These are phyloP conservation scores for Arge pagana DNA, from an alignment of 2,888 invertebrate genomes.

Conservation along the genomic window DNA sequence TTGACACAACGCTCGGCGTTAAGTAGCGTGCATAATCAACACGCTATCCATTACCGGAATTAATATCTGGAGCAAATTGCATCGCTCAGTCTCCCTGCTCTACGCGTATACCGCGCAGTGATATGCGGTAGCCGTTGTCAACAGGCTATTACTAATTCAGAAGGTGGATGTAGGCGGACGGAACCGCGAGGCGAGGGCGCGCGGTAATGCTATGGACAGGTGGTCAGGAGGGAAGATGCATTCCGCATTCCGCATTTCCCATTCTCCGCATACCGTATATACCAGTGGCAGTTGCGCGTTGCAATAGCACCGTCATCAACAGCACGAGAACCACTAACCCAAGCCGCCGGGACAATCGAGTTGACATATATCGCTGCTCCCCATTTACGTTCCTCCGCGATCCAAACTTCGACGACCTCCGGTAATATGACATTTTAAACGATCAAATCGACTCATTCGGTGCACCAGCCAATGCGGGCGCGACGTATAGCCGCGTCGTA, in stretches of 20 bases:
- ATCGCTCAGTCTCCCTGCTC: constrained; percentile 37
- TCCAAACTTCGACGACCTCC: no score
- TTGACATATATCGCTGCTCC: no score
- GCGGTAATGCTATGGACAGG: constrained; percentile 6
- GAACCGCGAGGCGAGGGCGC: no score
- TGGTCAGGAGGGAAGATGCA: not conserved
- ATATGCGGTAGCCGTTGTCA: constrained; percentile 38
- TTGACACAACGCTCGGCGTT: not conserved
- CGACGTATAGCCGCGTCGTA: no score
- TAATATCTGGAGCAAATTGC: constrained; percentile 48
- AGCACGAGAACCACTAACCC: no score
- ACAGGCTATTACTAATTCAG: constrained; percentile 50
- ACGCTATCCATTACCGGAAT: constrained; percentile 47
- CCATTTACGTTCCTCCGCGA: no score
- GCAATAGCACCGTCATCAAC: no score
- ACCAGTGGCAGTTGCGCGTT: no score
- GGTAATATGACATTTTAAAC: no score
- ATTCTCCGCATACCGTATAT: not conserved
- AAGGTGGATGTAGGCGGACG: constrained; percentile 41
- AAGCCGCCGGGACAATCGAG: no score
- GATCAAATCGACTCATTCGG: no score
- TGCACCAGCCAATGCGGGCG: no score
- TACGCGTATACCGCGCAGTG: constrained; percentile 15
- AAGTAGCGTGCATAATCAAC: constrained; percentile 35
- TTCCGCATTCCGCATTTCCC: constrained; percentile 9